Conservation (phyloP, 2,888 invertebrate species). For the Tetanocera ferruginea region DNA sequence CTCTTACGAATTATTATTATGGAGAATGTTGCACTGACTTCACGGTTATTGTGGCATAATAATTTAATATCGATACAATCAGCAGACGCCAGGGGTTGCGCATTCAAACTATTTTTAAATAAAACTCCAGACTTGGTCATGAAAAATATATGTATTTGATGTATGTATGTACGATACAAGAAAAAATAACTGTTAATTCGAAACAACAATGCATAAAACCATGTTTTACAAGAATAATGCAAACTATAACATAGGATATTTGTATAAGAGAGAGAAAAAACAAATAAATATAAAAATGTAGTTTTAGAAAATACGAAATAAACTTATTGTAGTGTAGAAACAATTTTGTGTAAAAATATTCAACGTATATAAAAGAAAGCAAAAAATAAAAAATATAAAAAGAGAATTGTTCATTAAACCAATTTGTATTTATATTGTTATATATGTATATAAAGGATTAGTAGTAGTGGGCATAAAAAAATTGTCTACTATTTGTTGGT, state of each 20-base stretch:
- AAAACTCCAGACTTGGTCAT: background rate
- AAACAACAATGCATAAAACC: slow-evolving; percentile 49
- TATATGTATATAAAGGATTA: background rate
- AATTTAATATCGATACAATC: too few species aligned
- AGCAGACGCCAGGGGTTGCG: too few species aligned
- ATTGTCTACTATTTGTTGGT: slow-evolving; percentile 40
- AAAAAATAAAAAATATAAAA: background rate
- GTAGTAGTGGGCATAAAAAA: slow-evolving; percentile 16
- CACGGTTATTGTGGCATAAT: too few species aligned
- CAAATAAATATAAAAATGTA: background rate
- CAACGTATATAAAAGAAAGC: background rate
- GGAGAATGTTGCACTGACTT: too few species aligned
- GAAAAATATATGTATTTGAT: slow-evolving; percentile 29
- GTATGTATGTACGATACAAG: slow-evolving; percentile 26
- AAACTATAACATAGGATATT: background rate
- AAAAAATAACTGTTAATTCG: slow-evolving; percentile 18
- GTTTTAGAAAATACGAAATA: background rate
- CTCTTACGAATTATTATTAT: too few species aligned
- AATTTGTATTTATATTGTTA: background rate
- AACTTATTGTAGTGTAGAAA: background rate
- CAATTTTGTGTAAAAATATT: background rate
- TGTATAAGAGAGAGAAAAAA: background rate
- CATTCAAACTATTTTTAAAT: too few species aligned
- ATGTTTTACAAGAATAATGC: slow-evolving; percentile 39
- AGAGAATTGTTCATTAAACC: too few species aligned